Conservation (phyloP, 2,888 invertebrate species). For the Catonia carolina region DNA sequence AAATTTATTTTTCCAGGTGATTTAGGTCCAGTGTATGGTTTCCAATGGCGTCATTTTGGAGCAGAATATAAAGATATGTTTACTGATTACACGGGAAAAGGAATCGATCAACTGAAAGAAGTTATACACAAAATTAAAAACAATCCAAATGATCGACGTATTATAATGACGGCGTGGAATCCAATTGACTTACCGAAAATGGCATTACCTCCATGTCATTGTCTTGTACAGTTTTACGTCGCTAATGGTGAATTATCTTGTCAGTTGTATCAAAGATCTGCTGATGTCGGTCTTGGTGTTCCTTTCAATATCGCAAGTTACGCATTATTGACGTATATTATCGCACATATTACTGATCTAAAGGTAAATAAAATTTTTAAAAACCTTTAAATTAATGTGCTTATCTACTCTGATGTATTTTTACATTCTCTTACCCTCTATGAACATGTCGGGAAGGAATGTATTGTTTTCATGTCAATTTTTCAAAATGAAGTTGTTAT, state of each 20-base stretch:
- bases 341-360: slow-evolving; percentile 87
- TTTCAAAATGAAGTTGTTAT: too few species aligned
- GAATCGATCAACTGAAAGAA: slow-evolving; percentile 81
- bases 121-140: slow-evolving; percentile 73
- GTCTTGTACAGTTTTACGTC: slow-evolving; percentile 91
- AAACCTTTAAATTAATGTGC: too few species aligned
- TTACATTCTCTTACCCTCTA: too few species aligned
- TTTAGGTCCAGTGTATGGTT: slow-evolving; percentile 94
- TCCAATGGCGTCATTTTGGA: slow-evolving; percentile 97
- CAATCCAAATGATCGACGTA: slow-evolving; percentile 79
- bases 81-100: slow-evolving; percentile 72
- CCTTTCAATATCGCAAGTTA: slow-evolving; percentile 99
- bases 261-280: slow-evolving; percentile 91
- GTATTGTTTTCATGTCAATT: too few species aligned
- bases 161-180: slow-evolving; percentile 95
- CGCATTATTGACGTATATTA: slow-evolving; percentile 87
- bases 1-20: slow-evolving; percentile 65
- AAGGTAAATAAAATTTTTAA: slow-evolving; percentile 54
- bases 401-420: too few species aligned
- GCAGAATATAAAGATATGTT: slow-evolving; percentile 78
- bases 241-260: slow-evolving; percentile 76
- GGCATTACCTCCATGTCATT: slow-evolving; percentile 97
- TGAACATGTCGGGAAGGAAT: too few species aligned
- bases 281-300: slow-evolving; percentile 97
- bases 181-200: slow-evolving; percentile 78